Conservation (phyloP, 2,797 vertebrate genomes). For the Percopsis omiscomaycus region DNA sequence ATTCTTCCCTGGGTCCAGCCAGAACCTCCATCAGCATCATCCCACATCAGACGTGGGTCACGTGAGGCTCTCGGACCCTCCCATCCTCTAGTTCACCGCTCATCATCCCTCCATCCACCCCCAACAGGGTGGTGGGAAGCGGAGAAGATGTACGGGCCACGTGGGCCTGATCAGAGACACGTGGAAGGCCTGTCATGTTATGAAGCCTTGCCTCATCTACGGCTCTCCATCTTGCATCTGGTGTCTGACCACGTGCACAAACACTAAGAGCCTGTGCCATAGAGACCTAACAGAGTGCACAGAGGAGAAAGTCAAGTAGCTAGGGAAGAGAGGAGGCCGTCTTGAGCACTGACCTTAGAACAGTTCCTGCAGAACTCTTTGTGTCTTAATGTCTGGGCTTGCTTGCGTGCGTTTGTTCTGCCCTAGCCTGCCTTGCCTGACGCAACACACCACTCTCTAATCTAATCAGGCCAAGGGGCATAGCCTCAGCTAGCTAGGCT, state of each 20-base stretch:
- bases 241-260: conserved; percentile 25
- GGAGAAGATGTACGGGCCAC: conserved; percentile 28
- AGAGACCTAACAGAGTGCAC: too few species aligned
- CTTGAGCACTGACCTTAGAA: conserved; percentile 37
- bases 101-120: not conserved
- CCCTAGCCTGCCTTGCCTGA: conserved; percentile 41
- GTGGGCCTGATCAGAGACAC: conserved; percentile 44
- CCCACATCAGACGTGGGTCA: conserved; percentile 14
- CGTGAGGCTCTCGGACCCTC: not conserved
- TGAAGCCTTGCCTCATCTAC: conserved; percentile 31
- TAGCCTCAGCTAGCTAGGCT: conserved; percentile 48
- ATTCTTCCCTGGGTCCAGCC: conserved; percentile 19
- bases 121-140: conserved; percentile 34
- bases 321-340: conserved; percentile 4
- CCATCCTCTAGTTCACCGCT: not conserved
- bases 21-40: conserved; percentile 15
- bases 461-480: conserved; percentile 72
- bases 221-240: conserved; percentile 21
- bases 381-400: conserved; percentile 18
- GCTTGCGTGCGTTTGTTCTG: conserved; percentile 6
- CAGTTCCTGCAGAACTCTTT: conserved; percentile 27
- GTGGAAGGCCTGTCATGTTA: conserved; percentile 20
- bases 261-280: not conserved
- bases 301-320: too few species aligned
- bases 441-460: conserved; percentile 67